Evolutionary conservation across 2,888 invertebrate species (phyloP).

Genomic region (Drosophila buzzatii): DNA sequence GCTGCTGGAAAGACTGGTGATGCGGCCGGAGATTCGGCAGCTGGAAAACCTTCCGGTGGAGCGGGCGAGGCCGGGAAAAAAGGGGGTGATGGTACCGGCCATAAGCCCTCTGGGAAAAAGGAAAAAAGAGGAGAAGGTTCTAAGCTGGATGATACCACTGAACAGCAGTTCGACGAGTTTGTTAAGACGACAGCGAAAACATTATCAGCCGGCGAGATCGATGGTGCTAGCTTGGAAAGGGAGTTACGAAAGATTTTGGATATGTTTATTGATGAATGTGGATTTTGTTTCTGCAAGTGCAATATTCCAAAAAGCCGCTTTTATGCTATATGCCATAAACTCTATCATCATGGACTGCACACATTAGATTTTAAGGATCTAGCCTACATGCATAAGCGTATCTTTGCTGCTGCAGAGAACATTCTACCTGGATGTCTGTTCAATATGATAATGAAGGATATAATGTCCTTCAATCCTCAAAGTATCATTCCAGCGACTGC

Average conservation of each 20-base stretch:
- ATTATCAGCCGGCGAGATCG: conserved; percentile 63
- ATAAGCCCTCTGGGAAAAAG: not conserved
- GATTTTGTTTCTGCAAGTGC: conserved; percentile 77
- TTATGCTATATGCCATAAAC: conserved; percentile 79
- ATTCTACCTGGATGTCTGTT: conserved; percentile 78
- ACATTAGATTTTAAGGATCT: conserved; percentile 77
- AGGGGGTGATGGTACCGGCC: not conserved
- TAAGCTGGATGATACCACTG: conserved; percentile 40
- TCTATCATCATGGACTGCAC: conserved; percentile 79
- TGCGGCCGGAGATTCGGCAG: not conserved
- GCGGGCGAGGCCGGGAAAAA: not conserved
- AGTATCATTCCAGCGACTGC: not conserved
- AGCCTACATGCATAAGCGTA: conserved; percentile 80
- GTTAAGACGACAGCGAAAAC: conserved; percentile 63
- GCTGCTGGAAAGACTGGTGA: conserved; percentile 1
- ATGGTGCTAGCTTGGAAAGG: conserved; percentile 72
- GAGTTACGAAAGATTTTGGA: conserved; percentile 79
- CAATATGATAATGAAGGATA: conserved; percentile 70
- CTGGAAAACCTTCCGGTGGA: not conserved
- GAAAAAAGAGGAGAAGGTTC: conserved; percentile 10
- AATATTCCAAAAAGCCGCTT: conserved; percentile 76
- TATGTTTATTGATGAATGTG: conserved; percentile 77
- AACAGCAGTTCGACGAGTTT: conserved; percentile 66
- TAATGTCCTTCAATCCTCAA: conserved; percentile 37
- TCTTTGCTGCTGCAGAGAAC: conserved; percentile 77